Evolutionary conservation across 2,797 vertebrate species (phyloP), one percentile per base, ranked within the genome.

Genomic region (Pelodytes ibericus): DNA sequence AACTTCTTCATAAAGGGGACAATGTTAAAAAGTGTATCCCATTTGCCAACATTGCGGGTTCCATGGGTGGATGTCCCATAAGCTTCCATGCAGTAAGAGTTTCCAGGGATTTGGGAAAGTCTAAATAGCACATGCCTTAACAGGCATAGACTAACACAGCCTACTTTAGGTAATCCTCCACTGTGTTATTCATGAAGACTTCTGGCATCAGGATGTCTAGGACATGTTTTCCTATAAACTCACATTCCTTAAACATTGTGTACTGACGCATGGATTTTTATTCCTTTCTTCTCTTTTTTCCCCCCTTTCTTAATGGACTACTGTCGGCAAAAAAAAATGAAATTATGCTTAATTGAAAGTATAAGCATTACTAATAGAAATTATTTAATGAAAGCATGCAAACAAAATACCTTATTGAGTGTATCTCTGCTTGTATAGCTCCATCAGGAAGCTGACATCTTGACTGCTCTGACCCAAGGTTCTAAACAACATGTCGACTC

Each of bases 121-220:
- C 56, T 68, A 51, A 75, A 61, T 66, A 64, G 24, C 64, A 68
- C 73, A 68, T 68, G 64, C 64, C 73, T 68, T 68, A 61, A 75
- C 73, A 68, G 29, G 73, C 73, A 58, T 41, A 53, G n/a, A 30
- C 49, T 57, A 57, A 58, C 61, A 26, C 64, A 36, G 60, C 51
- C 53, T 74, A 67, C 60, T 74, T 60, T 67, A 67, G 56, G 64
- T 75, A 75, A 75, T 75, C 64, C 72, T 47, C 2, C 9, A 20
- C 60, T 26, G 41, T 68, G 63, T 63, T 74, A 22, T 51, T 36
- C 16, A 49, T 68, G 73, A 75, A 68, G 49, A 75, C 64, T 56
- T 75, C 15, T 75, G 64, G 64, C 73, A 68, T 75, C 57, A 51
- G 39, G 20, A 49, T 66, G 36, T 74, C 72, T 74, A 60, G 24